A percentile compares a stretch with the other conserved stretches of the same genome.
These are phyloP conservation scores for Drosophila biarmipes DNA, from an alignment of 1,140 invertebrate genomes.

Conservation along the genomic window DNA sequence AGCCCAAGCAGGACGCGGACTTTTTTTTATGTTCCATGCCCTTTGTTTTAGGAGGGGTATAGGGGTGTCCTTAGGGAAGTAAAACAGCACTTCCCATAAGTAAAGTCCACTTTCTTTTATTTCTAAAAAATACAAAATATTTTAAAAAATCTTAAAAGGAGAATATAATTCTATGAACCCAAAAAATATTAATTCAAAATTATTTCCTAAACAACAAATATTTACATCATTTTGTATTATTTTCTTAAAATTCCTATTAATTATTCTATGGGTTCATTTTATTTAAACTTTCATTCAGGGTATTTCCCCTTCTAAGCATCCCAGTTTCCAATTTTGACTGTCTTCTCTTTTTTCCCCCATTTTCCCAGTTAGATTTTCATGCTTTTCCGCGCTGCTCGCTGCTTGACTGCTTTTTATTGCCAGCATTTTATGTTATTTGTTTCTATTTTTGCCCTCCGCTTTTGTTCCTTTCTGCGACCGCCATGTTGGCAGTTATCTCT, in stretches of 20 bases:
- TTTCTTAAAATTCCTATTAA: not conserved
- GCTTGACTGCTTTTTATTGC: slow-evolving; percentile 77
- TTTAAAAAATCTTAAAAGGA: no score
- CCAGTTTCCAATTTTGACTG: not conserved
- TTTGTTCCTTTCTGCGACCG: slow-evolving; percentile 11
- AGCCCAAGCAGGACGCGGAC: slow-evolving; percentile 40
- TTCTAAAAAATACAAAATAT: no score
- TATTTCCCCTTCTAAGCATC: not conserved
- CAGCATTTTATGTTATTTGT: slow-evolving; percentile 73
- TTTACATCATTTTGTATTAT: not conserved
- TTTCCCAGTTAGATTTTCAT: slow-evolving; percentile 49
- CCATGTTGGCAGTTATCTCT: slow-evolving; percentile 75
- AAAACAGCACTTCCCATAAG: no score
- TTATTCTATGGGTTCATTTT: no score
- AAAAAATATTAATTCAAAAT: no score
- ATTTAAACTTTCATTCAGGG: not conserved
- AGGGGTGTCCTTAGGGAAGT: not conserved
- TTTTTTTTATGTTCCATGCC: slow-evolving; percentile 43
- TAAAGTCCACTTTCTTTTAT: no score
- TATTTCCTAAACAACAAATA: no score
- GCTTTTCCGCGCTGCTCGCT: slow-evolving; percentile 62
- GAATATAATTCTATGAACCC: no score
- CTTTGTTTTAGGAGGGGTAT: slow-evolving; percentile 8
- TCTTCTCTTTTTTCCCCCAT: slow-evolving; percentile 17
- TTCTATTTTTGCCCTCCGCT: slow-evolving; percentile 42